These are phyloP conservation scores for Psittacus erithacus DNA, from an alignment of 2,113 vertebrate genomes.

Conservation along the genomic window DNA sequence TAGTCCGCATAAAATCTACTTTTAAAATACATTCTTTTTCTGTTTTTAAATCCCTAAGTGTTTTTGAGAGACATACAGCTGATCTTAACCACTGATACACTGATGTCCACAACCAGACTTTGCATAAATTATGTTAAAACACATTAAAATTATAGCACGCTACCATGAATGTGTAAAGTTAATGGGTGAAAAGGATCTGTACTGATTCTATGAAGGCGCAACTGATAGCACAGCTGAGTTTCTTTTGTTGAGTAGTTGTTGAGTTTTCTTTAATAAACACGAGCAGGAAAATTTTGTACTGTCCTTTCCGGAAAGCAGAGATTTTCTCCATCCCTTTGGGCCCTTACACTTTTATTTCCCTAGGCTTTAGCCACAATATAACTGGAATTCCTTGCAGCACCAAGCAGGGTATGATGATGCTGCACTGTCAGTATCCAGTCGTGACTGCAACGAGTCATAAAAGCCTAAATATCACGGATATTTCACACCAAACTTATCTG, in stretches of 20 bases:
- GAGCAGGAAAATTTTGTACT: background rate
- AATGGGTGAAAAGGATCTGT: background rate
- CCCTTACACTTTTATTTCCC: background rate
- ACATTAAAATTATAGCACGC: background rate
- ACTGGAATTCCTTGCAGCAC: background rate
- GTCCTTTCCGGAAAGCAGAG: background rate
- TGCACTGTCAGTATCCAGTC: background rate
- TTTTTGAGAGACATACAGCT: background rate
- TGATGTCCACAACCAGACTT: background rate
- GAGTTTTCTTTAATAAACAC: background rate
- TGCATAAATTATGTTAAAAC: background rate
- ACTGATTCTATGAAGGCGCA: background rate
- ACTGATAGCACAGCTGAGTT: background rate
- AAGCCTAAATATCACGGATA: background rate
- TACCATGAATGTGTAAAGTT: background rate
- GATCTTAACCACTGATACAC: background rate
- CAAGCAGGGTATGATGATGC: fast-evolving
- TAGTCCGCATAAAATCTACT: background rate
- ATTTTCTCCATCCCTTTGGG: background rate
- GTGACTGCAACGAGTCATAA: background rate
- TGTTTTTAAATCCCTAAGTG: background rate
- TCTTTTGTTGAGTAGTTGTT: background rate
- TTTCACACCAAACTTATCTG: background rate
- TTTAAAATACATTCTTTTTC: background rate
- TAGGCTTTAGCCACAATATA: background rate